A percentile compares a stretch with the other conserved stretches of the same genome.
phyloP scores from a whole-genome alignment of 2,113 vertebrate species.

The Myodes glareolus region DNA sequence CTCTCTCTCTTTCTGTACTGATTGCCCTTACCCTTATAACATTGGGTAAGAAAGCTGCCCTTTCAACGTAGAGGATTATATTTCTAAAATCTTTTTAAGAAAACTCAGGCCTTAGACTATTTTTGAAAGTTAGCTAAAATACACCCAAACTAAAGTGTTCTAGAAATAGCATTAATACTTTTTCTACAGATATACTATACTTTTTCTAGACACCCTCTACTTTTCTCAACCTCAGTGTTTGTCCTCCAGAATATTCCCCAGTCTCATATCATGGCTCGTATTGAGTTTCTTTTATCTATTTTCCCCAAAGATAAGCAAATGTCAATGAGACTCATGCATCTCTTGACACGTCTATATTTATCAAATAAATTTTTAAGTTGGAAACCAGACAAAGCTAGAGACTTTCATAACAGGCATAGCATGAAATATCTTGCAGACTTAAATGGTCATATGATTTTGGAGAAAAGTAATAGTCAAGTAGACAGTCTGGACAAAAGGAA shows the following conservation, averaged over 20 bases:
- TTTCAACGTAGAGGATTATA: not conserved
- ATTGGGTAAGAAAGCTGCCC: not conserved
- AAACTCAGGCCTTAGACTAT: conserved; percentile 30
- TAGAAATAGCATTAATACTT: conserved; percentile 56
- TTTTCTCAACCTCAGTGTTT: conserved; percentile 46
- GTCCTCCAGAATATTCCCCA: not conserved
- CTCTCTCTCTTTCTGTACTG: not conserved
- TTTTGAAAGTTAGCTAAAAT: conserved; percentile 52
- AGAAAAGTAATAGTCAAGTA: conserved; percentile 33
- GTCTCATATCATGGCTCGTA: not conserved
- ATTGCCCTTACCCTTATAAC: not conserved
- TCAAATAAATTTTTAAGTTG: conserved; percentile 56
- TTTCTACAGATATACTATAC: conserved; percentile 20
- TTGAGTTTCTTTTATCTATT: conserved; percentile 41
- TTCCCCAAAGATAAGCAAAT: conserved; percentile 46
- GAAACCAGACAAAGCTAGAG: conserved; percentile 12
- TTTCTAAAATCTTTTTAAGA: not conserved
- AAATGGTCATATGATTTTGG: conserved; percentile 17
- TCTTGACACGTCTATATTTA: conserved; percentile 35
- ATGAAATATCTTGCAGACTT: conserved; percentile 22
- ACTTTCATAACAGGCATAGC: conserved; percentile 1
- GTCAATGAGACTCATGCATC: not conserved
- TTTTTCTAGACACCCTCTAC: conserved; percentile 15
- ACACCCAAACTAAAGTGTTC: not conserved
- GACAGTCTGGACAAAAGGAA: conserved; percentile 52